Evolutionary conservation across 2,797 vertebrate species (phyloP), one percentile per base, ranked within the genome.

Genomic region (Falco peregrinus): DNA sequence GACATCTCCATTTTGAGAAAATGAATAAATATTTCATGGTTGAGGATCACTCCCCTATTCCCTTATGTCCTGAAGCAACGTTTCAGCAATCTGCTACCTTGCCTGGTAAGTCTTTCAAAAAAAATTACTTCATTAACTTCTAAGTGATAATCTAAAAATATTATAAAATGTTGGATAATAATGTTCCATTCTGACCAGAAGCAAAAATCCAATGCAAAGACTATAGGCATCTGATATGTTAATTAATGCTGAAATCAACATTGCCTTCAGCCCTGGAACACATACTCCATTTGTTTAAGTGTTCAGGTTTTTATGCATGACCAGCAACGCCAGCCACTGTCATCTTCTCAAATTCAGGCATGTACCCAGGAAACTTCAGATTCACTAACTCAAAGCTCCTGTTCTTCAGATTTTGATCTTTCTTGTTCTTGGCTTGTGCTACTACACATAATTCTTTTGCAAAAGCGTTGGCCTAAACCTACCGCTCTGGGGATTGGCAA

Each of bases 21-120:
- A 91, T 45, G 14, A 65, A 84, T 91, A 81, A 90, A 73, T 84
- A 84, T 84, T 90, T 84, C 63, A 95, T n/a, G 87, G 56, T 31
- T 64, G 43, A 90, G 74, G 61, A 88, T 75, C 22, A 53, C n/a
- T 88, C 31, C 39, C 43, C 71, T 77, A 26, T 61, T 92, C 84
- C 87, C 53, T 80, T 48, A 64, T 17, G 53, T 80, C 90, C 87
- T 22, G n/a, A 95, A 91, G 89, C 84, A 94, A 87, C 0, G 18
- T 31, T 57, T 80, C 89, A 92, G 85, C 70, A 86, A 88, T 78
- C 61, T 70, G 78, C 67, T 84, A 83, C 45, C 47, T 54, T 71
- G 87, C n/a, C 88, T 80, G 71, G 73, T 28, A 74, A 60, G n/a
- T 61, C 59, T 26, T 33, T 77, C 16, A 15, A 56, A 81, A 74